Evolutionary conservation across 1,140 invertebrate species (phyloP).

Genomic region (Ceratosolen fusciceps): DNA sequence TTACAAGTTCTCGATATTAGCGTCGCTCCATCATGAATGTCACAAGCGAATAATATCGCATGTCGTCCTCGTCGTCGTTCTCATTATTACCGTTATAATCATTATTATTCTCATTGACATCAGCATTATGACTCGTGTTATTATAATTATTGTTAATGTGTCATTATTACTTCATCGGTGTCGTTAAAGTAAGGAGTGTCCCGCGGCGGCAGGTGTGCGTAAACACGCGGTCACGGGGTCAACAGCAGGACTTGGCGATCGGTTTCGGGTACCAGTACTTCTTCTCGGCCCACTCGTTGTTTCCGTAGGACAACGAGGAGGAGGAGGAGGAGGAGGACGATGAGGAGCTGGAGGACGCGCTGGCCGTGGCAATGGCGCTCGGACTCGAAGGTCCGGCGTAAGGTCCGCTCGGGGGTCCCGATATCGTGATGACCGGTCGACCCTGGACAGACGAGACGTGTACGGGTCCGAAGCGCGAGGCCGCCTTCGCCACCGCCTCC

Average conservation of each 20-base stretch:
- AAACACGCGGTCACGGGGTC: background rate
- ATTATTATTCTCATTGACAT: too few relatives aligned
- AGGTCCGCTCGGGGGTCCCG: slow-evolving; percentile 5
- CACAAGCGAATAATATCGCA: too few relatives aligned
- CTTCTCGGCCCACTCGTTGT: slow-evolving; percentile 56
- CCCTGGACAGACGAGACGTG: slow-evolving; percentile 28
- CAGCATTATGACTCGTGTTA: too few relatives aligned
- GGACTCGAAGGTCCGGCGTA: slow-evolving; percentile 60
- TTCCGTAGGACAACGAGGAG: slow-evolving; percentile 9
- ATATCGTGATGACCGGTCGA: slow-evolving; percentile 43
- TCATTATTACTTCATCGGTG: background rate
- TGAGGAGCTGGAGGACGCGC: background rate
- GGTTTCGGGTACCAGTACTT: slow-evolving; percentile 35
- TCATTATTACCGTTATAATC: too few relatives aligned
- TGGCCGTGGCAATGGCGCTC: background rate
- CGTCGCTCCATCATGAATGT: too few relatives aligned
- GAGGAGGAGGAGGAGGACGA: background rate
- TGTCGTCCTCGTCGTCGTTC: too few relatives aligned
- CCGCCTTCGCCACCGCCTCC: slow-evolving; percentile 14
- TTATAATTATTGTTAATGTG: too few relatives aligned
- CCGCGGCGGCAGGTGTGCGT: too few relatives aligned
- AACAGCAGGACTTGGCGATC: background rate
- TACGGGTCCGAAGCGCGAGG: slow-evolving; percentile 37
- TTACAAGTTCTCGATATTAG: too few relatives aligned
- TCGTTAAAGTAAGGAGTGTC: background rate